Base-by-base conservation (phyloP, 2,888 invertebrate genomes). In the Polietes domitor region DNA sequence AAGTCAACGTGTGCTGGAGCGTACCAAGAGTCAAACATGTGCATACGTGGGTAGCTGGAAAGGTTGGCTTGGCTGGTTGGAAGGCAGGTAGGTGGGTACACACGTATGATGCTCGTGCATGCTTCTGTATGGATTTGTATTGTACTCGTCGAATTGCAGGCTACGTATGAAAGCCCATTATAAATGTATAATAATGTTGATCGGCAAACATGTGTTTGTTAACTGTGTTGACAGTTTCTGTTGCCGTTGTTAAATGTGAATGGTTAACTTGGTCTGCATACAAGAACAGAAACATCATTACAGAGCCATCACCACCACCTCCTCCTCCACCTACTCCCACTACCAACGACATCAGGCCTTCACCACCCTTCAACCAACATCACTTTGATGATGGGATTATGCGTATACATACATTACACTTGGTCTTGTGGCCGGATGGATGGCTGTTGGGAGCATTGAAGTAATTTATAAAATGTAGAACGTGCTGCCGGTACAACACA, bases 161-260 rank as follows among this genome's bases (percentile, higher is more conserved):
- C 15, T 47, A n/a, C 47, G 47, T 9, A 37, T 10, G 37, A 63
- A 63, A 41, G 19, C 21, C 65, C 65, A 65, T 65, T 65, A 65
- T 19, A 65, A 65, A 65, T 65, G 41, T 65, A 19, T 65, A 65
- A 65, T 41, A 37, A 65, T 65, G 65, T 7, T 37, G 65, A 65
- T 37, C 65, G 65, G 37, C 65, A 65, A 65, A 65, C 65, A 65
- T 32, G 32, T 65, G 65, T 65, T 17, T 80, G 63, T 74, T 80
- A 73, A 82, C 77, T 58, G 79, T 71, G 75, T 83, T 79, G 79
- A 79, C 82, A 79, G 53, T 75, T 68, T 71, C 32, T 72, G 53
- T 53, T 28, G 26, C 63, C 65, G 26, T 70, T 72, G 37, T 80
- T 50, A 68, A 79, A 77, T 43, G 53, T 21, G 55, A 41, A 75